These are phyloP conservation scores for Equus quagga DNA, from an alignment of 2,113 vertebrate species.

Conservation along the genomic window DNA sequence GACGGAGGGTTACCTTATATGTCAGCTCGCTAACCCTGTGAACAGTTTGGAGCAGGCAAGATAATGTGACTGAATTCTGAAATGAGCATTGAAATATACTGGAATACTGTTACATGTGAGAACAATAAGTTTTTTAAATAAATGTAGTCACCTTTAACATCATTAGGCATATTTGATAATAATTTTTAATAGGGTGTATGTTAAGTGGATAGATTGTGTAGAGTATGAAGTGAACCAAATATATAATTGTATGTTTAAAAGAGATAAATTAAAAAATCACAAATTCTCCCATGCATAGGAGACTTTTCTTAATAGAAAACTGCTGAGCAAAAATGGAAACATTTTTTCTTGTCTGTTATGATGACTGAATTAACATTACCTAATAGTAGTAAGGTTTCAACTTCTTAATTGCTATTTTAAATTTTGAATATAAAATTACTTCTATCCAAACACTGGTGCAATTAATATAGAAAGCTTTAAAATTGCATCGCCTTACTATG, in stretches of 20 bases:
- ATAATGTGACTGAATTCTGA: slow-evolving; percentile 88
- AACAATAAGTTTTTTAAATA: slow-evolving; percentile 27
- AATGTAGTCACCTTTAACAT: slow-evolving; percentile 78
- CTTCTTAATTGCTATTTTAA: slow-evolving; percentile 33
- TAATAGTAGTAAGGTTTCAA: neutral
- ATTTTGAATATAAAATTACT: slow-evolving; percentile 20
- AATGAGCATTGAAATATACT: slow-evolving; percentile 79
- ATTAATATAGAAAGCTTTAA: neutral
- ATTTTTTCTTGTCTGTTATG: neutral
- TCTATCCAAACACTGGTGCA: neutral
- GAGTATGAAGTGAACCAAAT: slow-evolving; percentile 37
- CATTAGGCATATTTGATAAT: slow-evolving; percentile 71
- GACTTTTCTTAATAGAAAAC: slow-evolving; percentile 32
- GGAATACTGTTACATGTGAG: slow-evolving; percentile 57
- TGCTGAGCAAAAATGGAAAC: neutral
- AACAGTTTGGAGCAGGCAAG: slow-evolving; percentile 84
- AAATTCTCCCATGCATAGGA: neutral
- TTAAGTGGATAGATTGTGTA: slow-evolving; percentile 60
- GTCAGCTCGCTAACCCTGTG: slow-evolving; percentile 87
- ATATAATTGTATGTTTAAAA: slow-evolving; percentile 54
- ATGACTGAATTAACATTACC: neutral
- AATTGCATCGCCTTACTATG: neutral
- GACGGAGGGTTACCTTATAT: slow-evolving; percentile 87
- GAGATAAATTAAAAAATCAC: neutral
- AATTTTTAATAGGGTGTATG: slow-evolving; percentile 70